phyloP scores from a whole-genome alignment of 1,140 invertebrate genomes.

The Platyura marginata region DNA sequence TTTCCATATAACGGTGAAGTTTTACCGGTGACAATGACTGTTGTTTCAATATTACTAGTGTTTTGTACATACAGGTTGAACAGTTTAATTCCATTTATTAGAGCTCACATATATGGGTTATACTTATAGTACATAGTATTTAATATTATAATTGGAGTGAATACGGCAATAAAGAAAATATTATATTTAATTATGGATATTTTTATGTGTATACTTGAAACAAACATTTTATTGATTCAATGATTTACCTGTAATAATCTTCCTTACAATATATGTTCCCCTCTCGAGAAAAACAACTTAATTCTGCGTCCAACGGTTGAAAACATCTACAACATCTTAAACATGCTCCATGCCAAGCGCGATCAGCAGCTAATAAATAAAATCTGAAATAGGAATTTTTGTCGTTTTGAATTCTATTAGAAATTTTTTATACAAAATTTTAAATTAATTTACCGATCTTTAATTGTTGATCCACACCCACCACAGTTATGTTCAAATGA shows the following conservation, averaged over 20 bases:
- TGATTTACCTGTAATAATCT: conserved; percentile 83
- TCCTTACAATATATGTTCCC: conserved; percentile 89
- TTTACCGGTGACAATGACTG: too few species aligned
- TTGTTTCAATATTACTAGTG: too few species aligned
- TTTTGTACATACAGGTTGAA: too few species aligned
- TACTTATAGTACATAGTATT: too few species aligned
- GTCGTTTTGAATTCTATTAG: not conserved
- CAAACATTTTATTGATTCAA: conserved; percentile 13
- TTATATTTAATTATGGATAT: too few species aligned
- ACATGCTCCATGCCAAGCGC: conserved; percentile 76
- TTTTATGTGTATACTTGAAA: not conserved
- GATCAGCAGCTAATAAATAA: conserved; percentile 73
- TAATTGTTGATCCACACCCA: conserved; percentile 34
- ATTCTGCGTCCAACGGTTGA: conserved; percentile 61
- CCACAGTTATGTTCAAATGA: conserved; percentile 23
- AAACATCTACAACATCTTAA: conserved; percentile 76
- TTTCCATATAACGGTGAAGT: too few species aligned
- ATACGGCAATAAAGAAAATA: too few species aligned
- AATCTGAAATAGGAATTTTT: conserved; percentile 29
- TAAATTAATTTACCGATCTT: conserved; percentile 25
- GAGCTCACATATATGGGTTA: too few species aligned
- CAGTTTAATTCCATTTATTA: too few species aligned
- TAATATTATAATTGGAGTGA: too few species aligned
- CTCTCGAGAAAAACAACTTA: conserved; percentile 77
- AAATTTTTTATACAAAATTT: not conserved